A percentile compares a stretch with the other conserved stretches of the same genome.
Evolutionary conservation across 2,888 invertebrate genomes (phyloP).

Genomic region (Atethmia centrago): DNA sequence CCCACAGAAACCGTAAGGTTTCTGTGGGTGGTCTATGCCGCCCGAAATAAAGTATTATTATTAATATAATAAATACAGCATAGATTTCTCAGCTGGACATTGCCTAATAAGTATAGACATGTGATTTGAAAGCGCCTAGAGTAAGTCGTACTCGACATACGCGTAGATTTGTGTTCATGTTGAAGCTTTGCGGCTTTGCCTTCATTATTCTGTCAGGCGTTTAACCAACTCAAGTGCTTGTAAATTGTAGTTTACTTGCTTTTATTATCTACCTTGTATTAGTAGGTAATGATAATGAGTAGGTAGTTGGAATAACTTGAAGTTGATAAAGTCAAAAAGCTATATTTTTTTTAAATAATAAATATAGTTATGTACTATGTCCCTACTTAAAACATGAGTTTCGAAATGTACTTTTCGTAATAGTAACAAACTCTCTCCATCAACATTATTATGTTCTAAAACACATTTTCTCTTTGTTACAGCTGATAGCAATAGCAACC

Average conservation of each 20-base stretch:
- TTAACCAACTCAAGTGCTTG: conserved; percentile 14
- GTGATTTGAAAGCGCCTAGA: conserved; percentile 19
- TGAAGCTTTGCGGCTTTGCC: conserved; percentile 51
- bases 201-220: conserved; percentile 62
- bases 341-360: no score
- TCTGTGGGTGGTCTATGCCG: no score
- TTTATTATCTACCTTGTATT: not conserved
- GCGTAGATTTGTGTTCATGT: not conserved
- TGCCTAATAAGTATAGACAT: not conserved
- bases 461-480: conserved; percentile 63
- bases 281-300: not conserved
- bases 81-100: not conserved
- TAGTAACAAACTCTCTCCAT: no score
- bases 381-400: not conserved
- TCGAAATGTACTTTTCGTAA: not conserved
- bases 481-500: conserved; percentile 84
- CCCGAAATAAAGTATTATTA: no score
- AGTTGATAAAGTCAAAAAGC: not conserved
- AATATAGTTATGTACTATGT: no score
- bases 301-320: not conserved
- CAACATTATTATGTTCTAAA: conserved; percentile 7
- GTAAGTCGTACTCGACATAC: not conserved
- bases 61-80: not conserved
- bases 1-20: no score
- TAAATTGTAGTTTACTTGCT: not conserved